Conservation (phyloP, 1,140 invertebrate species). For the Drosophila santomea region DNA sequence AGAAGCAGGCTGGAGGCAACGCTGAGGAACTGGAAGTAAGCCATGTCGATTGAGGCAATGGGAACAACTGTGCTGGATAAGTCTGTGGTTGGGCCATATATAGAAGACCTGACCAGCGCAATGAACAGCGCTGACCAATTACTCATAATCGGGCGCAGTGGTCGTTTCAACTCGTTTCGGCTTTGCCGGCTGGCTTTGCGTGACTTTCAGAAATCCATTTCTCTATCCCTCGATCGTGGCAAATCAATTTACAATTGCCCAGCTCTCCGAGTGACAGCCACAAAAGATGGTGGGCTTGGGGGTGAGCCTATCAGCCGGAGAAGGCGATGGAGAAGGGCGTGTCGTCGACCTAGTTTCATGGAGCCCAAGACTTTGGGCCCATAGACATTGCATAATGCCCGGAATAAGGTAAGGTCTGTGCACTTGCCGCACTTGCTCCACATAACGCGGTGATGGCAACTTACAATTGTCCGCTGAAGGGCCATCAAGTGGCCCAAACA, state of each 20-base stretch:
- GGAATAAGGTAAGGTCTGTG: conserved; percentile 45
- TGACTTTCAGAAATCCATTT: conserved; percentile 80
- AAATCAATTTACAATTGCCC: conserved; percentile 72
- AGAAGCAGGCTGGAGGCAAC: conserved; percentile 83
- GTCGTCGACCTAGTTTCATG: conserved; percentile 54
- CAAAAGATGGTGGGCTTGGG: conserved; percentile 3
- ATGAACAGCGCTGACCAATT: conserved; percentile 31
- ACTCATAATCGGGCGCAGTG: conserved; percentile 40
- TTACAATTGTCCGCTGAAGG: conserved; percentile 59
- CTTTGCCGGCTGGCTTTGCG: conserved; percentile 57
- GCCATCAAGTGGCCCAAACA: conserved; percentile 70
- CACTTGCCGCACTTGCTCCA: conserved; percentile 71
- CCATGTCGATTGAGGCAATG: conserved; percentile 49
- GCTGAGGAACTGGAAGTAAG: conserved; percentile 67
- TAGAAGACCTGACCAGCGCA: conserved; percentile 40
- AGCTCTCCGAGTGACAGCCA: conserved; percentile 57
- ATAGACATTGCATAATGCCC: conserved; percentile 61
- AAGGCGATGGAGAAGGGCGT: conserved; percentile 59
- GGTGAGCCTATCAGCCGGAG: background rate
- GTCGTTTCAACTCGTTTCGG: conserved; percentile 35
- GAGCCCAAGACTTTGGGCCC: conserved; percentile 35
- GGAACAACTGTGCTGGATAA: conserved; percentile 53
- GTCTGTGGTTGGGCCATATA: conserved; percentile 51
- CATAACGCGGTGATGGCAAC: conserved; percentile 28
- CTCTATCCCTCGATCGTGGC: conserved; percentile 73